phyloP scores from a whole-genome alignment of 2,113 vertebrate species.

The Zonotrichia leucophrys region DNA sequence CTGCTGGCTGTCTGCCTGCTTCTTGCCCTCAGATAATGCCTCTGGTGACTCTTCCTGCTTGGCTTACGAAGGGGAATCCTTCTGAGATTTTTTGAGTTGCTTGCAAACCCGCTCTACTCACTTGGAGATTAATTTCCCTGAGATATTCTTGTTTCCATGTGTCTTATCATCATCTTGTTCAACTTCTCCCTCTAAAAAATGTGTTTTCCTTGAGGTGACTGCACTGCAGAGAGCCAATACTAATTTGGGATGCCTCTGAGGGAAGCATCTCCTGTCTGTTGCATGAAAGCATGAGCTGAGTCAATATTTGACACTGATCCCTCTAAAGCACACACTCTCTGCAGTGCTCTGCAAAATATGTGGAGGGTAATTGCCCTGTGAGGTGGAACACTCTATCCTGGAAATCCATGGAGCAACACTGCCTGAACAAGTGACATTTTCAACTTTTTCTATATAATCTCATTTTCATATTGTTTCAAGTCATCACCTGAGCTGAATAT shows the following conservation, averaged over 20 bases:
- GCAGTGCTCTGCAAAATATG: background rate
- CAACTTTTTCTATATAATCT: background rate
- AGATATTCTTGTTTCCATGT: background rate
- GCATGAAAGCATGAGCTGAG: background rate
- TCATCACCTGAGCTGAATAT: background rate
- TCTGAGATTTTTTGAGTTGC: background rate
- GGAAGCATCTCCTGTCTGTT: background rate
- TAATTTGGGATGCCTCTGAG: background rate
- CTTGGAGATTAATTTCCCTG: background rate
- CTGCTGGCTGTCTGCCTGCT: background rate
- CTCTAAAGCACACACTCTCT: background rate
- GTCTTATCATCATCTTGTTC: background rate
- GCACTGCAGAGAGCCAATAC: rapidly evolving
- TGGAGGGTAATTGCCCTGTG: background rate
- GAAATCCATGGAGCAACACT: background rate
- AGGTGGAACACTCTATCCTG: background rate
- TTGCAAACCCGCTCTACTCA: background rate
- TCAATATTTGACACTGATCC: background rate
- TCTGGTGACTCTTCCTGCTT: background rate
- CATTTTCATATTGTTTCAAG: background rate
- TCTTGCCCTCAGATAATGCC: background rate
- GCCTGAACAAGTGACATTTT: background rate
- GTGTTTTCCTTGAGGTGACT: background rate
- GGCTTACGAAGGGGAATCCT: background rate
- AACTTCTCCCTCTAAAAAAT: background rate